Percentiles rank a stretch among this genome's conserved stretches.
Evolutionary conservation across 2,113 vertebrate species (phyloP).

Genomic region (Neoarius graeffei): DNA sequence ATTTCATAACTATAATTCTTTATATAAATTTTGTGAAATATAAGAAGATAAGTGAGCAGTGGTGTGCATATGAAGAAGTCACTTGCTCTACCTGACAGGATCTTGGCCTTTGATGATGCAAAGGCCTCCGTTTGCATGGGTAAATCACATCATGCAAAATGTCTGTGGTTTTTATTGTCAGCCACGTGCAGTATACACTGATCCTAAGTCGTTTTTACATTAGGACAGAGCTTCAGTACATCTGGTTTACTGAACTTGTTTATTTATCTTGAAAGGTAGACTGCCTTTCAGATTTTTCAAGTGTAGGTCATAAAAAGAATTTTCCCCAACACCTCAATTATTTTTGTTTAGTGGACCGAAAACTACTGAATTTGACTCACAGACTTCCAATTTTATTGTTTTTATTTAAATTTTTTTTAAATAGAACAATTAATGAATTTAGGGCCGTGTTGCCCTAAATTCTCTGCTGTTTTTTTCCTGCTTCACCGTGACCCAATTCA

Average conservation of each 20-base stretch:
- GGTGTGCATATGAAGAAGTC: constrained; percentile 18
- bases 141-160: constrained; percentile 18
- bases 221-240: neutral
- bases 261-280: too few relatives aligned
- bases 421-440: too few relatives aligned
- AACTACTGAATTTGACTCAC: too few relatives aligned
- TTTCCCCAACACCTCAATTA: too few relatives aligned
- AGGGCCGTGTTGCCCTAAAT: too few relatives aligned
- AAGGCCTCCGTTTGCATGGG: constrained; percentile 13
- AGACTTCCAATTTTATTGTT: too few relatives aligned
- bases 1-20: neutral
- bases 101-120: neutral
- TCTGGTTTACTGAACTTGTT: neutral
- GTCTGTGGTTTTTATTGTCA: constrained; percentile 2
- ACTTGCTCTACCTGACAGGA: neutral
- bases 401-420: too few relatives aligned
- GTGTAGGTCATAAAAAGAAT: too few relatives aligned
- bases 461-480: too few relatives aligned
- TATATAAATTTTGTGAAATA: neutral
- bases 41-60: constrained; percentile 4
- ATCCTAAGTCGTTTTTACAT: neutral
- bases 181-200: neutral
- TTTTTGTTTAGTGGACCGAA: too few relatives aligned
- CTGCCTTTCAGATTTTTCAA: too few relatives aligned
- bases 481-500: too few relatives aligned